Conservation (phyloP, 1,140 invertebrate species). For the Phymastichus coffea region DNA sequence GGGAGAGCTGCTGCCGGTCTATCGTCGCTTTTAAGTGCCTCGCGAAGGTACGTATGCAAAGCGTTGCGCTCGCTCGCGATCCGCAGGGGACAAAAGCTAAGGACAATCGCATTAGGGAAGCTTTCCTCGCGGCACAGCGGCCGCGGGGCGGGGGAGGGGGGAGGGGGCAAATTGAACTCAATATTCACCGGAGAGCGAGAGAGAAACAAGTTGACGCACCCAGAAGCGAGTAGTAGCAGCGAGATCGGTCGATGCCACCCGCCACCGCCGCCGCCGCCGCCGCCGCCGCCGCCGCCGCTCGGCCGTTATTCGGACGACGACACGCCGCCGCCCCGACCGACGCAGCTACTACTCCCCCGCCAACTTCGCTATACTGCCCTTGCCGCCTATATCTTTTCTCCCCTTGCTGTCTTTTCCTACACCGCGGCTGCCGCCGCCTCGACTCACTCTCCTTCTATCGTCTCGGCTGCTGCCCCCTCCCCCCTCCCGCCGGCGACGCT, state of each 20-base stretch:
- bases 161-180: constrained; percentile 54
- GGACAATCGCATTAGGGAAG: constrained; percentile 54
- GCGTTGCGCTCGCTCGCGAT: constrained; percentile 24
- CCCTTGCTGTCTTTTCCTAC: not conserved
- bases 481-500: constrained; percentile 29
- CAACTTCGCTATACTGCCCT: too few relatives aligned
- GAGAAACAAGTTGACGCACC: constrained; percentile 57
- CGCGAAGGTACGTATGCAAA: constrained; percentile 19
- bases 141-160: constrained; percentile 23
- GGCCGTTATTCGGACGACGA: constrained; percentile 60
- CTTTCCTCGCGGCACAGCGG: constrained; percentile 31
- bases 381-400: not conserved
- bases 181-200: constrained; percentile 55
- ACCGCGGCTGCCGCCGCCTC: constrained; percentile 10
- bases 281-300: constrained; percentile 32
- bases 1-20: constrained; percentile 22
- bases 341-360: not conserved
- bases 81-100: constrained; percentile 41
- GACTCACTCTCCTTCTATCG: constrained; percentile 27
- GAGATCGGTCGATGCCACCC: constrained; percentile 58
- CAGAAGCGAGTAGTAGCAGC: constrained; percentile 32
- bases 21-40: constrained; percentile 24
- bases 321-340: constrained; percentile 36
- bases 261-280: constrained; percentile 42
- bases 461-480: constrained; percentile 11